A percentile compares a stretch with the other conserved stretches of the same genome.
Conservation (phyloP, 2,888 invertebrate species). For the Trichogramma evanescens region DNA sequence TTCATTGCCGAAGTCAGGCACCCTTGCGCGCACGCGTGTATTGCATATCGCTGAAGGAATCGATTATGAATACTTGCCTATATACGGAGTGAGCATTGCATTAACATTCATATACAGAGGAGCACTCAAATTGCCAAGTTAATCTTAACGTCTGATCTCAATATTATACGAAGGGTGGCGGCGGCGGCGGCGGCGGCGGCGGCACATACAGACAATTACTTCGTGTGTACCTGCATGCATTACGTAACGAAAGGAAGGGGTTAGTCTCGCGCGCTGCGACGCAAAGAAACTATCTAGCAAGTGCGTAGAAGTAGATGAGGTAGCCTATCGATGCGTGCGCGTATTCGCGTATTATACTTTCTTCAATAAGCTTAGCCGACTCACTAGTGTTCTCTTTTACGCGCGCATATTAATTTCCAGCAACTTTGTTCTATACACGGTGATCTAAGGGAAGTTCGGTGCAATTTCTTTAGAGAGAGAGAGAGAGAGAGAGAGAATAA, state of each 20-base stretch:
- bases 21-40: neutral
- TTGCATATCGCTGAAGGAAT: slow-evolving; percentile 12
- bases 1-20: slow-evolving; percentile 4
- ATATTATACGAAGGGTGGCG: neutral
- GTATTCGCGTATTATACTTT: too few species aligned
- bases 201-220: slow-evolving; percentile 4
- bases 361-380: too few species aligned
- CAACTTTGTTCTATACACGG: slow-evolving; percentile 32
- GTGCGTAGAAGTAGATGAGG: neutral
- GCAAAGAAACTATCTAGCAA: slow-evolving; percentile 18
- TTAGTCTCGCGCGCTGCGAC: neutral
- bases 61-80: slow-evolving; percentile 5
- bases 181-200: neutral
- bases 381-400: neutral
- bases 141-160: slow-evolving; percentile 15
- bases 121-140: slow-evolving; percentile 11
- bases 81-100: neutral
- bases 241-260: neutral
- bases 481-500: neutral
- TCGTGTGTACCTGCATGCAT: neutral
- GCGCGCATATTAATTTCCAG: slow-evolving; percentile 32
- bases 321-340: slow-evolving; percentile 14
- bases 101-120: slow-evolving; percentile 11
- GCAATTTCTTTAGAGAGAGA: slow-evolving; percentile 27
- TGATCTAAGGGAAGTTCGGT: slow-evolving; percentile 25